Conservation (phyloP, 30 jellyfish, hydroid and myxozoan species). For the Aurelia aurita region DNA sequence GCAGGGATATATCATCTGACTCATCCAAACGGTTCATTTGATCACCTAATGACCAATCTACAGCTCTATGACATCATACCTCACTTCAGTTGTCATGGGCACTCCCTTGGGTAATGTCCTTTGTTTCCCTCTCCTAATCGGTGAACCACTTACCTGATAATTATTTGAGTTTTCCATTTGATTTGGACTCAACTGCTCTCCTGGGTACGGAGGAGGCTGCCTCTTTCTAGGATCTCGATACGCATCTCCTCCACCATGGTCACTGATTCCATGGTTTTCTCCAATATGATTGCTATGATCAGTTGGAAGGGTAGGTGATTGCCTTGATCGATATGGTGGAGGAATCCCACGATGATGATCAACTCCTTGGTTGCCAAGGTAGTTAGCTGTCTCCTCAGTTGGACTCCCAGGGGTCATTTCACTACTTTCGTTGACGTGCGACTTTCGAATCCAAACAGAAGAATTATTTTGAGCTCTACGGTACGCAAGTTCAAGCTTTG, state of each 20-base stretch:
- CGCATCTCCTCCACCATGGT: constrained; percentile 19
- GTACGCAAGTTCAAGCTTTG: constrained; percentile 38
- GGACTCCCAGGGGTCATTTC: background rate
- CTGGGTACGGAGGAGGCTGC: constrained; percentile 70
- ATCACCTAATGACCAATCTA: background rate
- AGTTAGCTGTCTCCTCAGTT: background rate
- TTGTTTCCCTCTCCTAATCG: constrained; percentile 27
- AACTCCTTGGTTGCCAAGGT: background rate
- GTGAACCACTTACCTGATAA: constrained; percentile 42
- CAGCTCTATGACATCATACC: constrained; percentile 38
- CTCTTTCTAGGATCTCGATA: constrained; percentile 36
- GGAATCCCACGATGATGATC: constrained; percentile 21
- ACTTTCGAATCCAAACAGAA: constrained; percentile 15
- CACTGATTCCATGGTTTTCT: background rate
- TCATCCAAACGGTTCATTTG: no score
- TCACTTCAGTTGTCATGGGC: constrained; percentile 28
- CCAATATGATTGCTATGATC: background rate
- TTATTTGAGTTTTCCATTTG: background rate
- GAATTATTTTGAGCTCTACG: constrained; percentile 45
- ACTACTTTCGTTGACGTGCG: constrained; percentile 6
- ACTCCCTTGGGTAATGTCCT: constrained; percentile 67
- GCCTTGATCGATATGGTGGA: constrained; percentile 60
- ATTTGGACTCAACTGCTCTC: background rate
- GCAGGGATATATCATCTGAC: no score
- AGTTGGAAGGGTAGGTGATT: background rate